Conservation (phyloP, 2,888 invertebrate genomes). For the Polietes domitor region DNA sequence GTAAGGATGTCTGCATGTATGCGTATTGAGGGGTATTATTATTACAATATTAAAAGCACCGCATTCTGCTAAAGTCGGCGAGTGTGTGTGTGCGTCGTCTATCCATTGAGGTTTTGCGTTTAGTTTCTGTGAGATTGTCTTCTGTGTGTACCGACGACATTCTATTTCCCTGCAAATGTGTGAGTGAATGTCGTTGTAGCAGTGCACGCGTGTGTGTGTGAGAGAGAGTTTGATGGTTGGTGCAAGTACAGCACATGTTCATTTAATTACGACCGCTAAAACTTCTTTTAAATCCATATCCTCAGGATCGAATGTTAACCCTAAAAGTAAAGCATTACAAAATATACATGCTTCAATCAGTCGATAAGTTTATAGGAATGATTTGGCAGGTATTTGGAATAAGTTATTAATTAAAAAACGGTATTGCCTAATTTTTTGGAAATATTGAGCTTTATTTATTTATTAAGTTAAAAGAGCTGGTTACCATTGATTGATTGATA, state of each 20-base stretch:
- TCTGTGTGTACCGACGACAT: not conserved
- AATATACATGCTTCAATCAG: too few relatives aligned
- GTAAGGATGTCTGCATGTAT: not conserved
- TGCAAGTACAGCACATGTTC: not conserved
- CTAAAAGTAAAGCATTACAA: too few relatives aligned
- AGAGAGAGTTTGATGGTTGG: too few relatives aligned
- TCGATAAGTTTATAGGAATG: too few relatives aligned
- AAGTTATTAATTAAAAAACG: too few relatives aligned
- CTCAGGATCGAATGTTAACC: too few relatives aligned
- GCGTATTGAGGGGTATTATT: not conserved
- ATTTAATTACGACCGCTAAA: not conserved
- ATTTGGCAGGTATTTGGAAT: too few relatives aligned
- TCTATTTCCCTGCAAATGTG: not conserved
- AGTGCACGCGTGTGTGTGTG: not conserved
- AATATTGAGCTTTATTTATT: too few relatives aligned
- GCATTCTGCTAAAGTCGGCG: not conserved
- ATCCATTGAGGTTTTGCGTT: slow-evolving; percentile 8
- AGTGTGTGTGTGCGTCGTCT: not conserved
- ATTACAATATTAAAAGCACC: slow-evolving; percentile 25
- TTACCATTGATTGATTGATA: too few relatives aligned
- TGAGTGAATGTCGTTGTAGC: not conserved
- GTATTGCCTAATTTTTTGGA: too few relatives aligned
- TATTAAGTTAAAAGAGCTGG: too few relatives aligned
- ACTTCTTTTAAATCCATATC: too few relatives aligned
- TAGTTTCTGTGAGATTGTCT: not conserved